Evolutionary conservation across 2,888 invertebrate genomes (phyloP).

Genomic region (Candidula unifasciata): DNA sequence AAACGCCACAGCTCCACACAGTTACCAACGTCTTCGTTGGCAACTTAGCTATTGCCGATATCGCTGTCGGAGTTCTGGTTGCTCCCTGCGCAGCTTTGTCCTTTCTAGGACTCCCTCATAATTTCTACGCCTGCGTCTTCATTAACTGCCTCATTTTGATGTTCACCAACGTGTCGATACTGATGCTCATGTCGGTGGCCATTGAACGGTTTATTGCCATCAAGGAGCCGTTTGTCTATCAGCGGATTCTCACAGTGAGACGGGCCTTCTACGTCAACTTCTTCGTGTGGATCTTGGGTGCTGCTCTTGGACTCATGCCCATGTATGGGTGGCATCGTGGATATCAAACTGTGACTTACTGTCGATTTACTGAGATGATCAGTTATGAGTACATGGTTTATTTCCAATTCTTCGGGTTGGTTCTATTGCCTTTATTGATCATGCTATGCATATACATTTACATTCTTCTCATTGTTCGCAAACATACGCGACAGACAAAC

Average conservation of each 20-base stretch:
- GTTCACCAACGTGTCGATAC: constrained; percentile 75
- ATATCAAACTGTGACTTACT: constrained; percentile 56
- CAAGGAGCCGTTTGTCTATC: constrained; percentile 73
- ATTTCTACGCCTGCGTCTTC: constrained; percentile 72
- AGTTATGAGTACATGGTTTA: constrained; percentile 76
- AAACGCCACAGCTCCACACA: constrained; percentile 63
- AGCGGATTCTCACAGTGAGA: constrained; percentile 63
- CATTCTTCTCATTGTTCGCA: constrained; percentile 71
- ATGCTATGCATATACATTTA: constrained; percentile 73
- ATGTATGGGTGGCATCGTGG: constrained; percentile 75
- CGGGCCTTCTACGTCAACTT: constrained; percentile 62
- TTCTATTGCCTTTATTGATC: constrained; percentile 70
- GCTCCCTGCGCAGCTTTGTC: constrained; percentile 67
- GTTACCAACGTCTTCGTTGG: constrained; percentile 73
- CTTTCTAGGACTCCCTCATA: constrained; percentile 63
- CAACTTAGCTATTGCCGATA: constrained; percentile 70
- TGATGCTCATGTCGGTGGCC: constrained; percentile 73
- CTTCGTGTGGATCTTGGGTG: constrained; percentile 68
- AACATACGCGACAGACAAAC: constrained; percentile 70
- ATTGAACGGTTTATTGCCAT: constrained; percentile 75
- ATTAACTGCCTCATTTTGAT: constrained; percentile 73
- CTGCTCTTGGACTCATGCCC: constrained; percentile 71
- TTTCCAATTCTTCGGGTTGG: constrained; percentile 75
- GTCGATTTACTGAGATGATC: constrained; percentile 72
- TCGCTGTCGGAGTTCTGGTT: constrained; percentile 70